Evolutionary conservation across 2,888 invertebrate species (phyloP), one percentile per base, ranked within the genome.

Genomic region (Achlya flavicornis): DNA sequence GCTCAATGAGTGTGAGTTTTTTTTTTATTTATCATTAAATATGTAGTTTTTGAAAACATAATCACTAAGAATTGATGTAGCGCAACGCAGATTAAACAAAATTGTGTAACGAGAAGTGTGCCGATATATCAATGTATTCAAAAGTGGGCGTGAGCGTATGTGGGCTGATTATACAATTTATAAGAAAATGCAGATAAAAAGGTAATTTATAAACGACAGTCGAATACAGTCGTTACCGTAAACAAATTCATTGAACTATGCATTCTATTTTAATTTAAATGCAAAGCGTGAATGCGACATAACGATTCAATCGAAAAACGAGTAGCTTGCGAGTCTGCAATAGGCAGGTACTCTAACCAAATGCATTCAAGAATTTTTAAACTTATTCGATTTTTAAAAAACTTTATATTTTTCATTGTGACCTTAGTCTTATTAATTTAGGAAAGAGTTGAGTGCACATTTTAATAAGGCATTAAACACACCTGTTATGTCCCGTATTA

Each of bases 401-500:
- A 12, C 7, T 4, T 12, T 7, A 12, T 8, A 38, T 38, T 3
- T 12, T 12, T 4, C 3, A 41, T 41, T 41, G 4, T 8, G 12
- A 41, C 41, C 41, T 12, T 12, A 41, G 3, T 12, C n/a, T 10
- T 19, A 1, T 2, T 48, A 48, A n/a, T 48, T n/a, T 53, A 10
- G 53, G 10, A 19, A 19, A 26, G 63, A 61, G 65, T 65, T 58
- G 58, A 61, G 64, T 62, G 32, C 67, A 64, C 68, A 68, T 66
- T 66, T 60, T 69, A 68, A 66, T 64, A 66, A 74, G 68, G 64
- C 68, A 64, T 65, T 69, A 70, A 73, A 74, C 72, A 78, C 77
- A 78, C 76, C 77, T 74, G 77, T 67, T 77, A 71, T 69, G 68
- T 63, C 66, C 64, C 66, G 73, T 80, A 77, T 82, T 81, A 83